These are phyloP conservation scores for Halocaridina rubra DNA, from an alignment of 2,888 invertebrate genomes.

Conservation along the genomic window DNA sequence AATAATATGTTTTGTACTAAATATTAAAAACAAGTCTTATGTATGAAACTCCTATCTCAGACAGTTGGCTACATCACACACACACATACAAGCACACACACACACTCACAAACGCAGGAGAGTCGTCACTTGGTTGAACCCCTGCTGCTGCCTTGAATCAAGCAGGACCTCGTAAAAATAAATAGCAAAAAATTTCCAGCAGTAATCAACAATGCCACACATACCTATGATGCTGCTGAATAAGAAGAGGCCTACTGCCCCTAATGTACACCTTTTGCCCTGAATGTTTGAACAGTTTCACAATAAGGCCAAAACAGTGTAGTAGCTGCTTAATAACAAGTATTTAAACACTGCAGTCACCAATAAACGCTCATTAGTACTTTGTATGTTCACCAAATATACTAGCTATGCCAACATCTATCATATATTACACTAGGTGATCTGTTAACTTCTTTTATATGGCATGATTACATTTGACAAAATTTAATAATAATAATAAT, in stretches of 20 bases:
- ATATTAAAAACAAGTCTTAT: constrained; percentile 58
- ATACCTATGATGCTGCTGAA: constrained; percentile 7
- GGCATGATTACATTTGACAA: background rate
- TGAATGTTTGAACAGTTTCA: constrained; percentile 54
- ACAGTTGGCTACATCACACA: constrained; percentile 51
- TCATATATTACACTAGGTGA: too few species aligned
- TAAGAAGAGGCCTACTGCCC: constrained; percentile 18
- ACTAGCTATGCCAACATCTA: too few species aligned
- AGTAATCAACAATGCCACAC: constrained; percentile 33
- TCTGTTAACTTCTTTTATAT: background rate
- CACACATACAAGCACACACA: too few species aligned
- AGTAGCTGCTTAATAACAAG: constrained; percentile 25
- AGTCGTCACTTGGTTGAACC: constrained; percentile 43
- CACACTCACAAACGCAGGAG: too few species aligned
- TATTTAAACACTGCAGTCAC: constrained; percentile 7
- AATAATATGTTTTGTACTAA: constrained; percentile 58
- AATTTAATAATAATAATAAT: too few species aligned
- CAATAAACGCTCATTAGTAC: constrained; percentile 7
- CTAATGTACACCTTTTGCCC: constrained; percentile 41
- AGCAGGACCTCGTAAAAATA: too few species aligned
- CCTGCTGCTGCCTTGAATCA: constrained; percentile 30
- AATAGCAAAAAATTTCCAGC: constrained; percentile 45
- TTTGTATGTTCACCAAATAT: background rate
- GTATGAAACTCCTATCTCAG: constrained; percentile 55
- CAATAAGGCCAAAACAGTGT: constrained; percentile 42